Evolutionary conservation across 2,113 vertebrate genomes (phyloP), one percentile per base, ranked within the genome.

Genomic region (Chaetodon auriga): DNA sequence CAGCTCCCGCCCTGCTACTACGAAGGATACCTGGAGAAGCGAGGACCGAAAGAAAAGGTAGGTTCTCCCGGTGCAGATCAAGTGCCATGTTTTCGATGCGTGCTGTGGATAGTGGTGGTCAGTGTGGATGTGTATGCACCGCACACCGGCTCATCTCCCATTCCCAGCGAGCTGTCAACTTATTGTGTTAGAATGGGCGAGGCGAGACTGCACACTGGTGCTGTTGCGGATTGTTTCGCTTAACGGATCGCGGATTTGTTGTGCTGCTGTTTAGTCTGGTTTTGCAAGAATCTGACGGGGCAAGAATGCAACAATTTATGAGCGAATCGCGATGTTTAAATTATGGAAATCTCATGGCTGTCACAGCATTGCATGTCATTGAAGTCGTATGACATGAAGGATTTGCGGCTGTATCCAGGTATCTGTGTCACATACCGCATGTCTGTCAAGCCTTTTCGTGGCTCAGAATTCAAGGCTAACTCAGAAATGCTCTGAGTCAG

Each of bases 1-100:
- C 57, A 90, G 78, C 91, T 93, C 36, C 96, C 96, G 2, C 93
- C 95, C 8, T 96, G 96, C 82, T 97, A 98, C 89, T 93, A 96
- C 7, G 96, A 97, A 84, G 96, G 96, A 21, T 97, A 96, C 82
- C 90, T 98, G 75, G 96, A 97, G 87, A 98, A 97, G 90, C 85
- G 94, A 43, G 94, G 93, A 68, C 82, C 94, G 13, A 91, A 90
- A 9, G 96, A 97, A 23, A 94, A 82, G 96, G 97, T 97, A 92
- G 63, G 93, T 7, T 45, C 49, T 0, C 1, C 62, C 68, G 15
- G 14, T n/a, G 79, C 62, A 13, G 35, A 62, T 35, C n/a, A 6
- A 49, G 53, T 88, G 78, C 80, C 84, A 82, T 89, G 78, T 77
- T 82, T 69, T 58, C 61, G 16, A 18, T 30, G 73, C 55, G 48